Percentiles rank a stretch among this genome's conserved stretches.
phyloP scores from a whole-genome alignment of 2,113 vertebrate species.

The Argyrosomus japonicus region DNA sequence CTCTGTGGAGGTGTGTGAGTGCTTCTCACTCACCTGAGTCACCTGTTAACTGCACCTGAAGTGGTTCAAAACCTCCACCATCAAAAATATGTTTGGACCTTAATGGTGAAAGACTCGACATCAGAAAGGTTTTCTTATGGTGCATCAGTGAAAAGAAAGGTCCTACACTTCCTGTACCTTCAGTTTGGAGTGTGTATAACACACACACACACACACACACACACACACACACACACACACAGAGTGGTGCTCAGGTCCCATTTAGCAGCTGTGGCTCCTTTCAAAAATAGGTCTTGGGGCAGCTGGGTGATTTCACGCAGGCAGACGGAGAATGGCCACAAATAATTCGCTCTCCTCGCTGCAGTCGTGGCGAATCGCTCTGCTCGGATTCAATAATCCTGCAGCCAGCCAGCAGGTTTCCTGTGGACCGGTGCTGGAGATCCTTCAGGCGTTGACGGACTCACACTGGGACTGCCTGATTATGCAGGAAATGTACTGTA shows the following conservation, averaged over 20 bases:
- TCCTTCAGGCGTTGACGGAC: constrained; percentile 35
- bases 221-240: constrained; percentile 33
- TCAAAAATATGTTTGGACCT: not conserved
- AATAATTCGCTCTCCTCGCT: constrained; percentile 41
- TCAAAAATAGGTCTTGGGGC: constrained; percentile 57
- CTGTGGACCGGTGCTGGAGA: constrained; percentile 14
- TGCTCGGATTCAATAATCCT: constrained; percentile 50
- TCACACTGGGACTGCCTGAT: not conserved
- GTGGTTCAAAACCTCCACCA: not conserved
- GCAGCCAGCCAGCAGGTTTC: constrained; percentile 32
- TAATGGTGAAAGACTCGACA: not conserved
- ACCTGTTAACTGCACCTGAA: not conserved
- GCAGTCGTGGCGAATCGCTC: constrained; percentile 34
- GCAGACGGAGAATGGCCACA: constrained; percentile 43
- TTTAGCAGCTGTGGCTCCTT: constrained; percentile 55
- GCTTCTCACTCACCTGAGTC: not conserved
- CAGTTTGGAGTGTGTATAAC: not conserved
- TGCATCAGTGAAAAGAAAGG: not conserved
- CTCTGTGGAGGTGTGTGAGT: not conserved
- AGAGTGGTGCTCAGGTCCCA: constrained; percentile 26
- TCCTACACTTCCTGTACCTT: not conserved
- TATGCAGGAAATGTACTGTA: not conserved
- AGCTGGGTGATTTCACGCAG: constrained; percentile 65
- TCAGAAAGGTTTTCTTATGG: not conserved
- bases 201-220: not conserved